These are phyloP conservation scores for Hetaerina americana DNA, from an alignment of 1,140 invertebrate species.

Conservation along the genomic window DNA sequence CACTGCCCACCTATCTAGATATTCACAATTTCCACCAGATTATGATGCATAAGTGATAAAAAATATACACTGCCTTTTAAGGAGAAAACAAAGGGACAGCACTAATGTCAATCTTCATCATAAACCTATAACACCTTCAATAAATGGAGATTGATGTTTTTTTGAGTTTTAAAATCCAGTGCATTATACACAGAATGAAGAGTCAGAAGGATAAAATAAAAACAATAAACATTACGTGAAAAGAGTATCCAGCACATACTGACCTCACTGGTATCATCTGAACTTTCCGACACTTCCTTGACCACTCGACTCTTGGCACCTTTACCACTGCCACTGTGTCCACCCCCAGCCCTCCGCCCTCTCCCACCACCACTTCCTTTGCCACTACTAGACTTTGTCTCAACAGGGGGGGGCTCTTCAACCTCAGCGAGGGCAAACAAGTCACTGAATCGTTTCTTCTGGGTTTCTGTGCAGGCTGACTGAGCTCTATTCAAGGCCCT, in stretches of 20 bases:
- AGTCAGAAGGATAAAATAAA: no score
- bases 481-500: conserved; percentile 70
- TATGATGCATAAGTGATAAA: no score
- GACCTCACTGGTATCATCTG: conserved; percentile 69
- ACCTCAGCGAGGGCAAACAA: conserved; percentile 82
- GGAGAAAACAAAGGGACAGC: no score
- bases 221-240: no score
- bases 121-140: no score
- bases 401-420: conserved; percentile 45
- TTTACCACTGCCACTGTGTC: conserved; percentile 25
- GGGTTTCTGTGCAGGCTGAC: conserved; percentile 62
- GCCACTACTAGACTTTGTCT: conserved; percentile 2
- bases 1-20: no score
- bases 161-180: background rate
- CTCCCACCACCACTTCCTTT: conserved; percentile 23
- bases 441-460: conserved; percentile 81
- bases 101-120: no score
- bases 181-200: no score
- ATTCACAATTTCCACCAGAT: no score
- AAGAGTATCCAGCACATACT: no score
- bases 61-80: no score
- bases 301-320: conserved; percentile 35
- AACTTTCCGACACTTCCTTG: conserved; percentile 45
- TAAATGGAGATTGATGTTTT: no score
- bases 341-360: conserved; percentile 29